Conservation (phyloP, 2,797 vertebrate genomes). For the Poeciliopsis turneri region DNA sequence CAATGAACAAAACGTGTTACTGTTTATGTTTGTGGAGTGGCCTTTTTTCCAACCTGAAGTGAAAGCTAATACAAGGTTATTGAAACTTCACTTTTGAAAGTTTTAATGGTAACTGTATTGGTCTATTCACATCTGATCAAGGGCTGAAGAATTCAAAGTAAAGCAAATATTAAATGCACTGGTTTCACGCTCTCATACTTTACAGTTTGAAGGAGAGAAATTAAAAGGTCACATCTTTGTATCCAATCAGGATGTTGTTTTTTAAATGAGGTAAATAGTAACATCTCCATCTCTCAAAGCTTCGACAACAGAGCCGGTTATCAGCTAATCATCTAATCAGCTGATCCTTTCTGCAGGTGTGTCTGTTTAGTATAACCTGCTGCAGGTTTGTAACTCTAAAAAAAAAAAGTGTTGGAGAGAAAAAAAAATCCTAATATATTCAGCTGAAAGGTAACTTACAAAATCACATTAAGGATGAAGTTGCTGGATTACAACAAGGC, state of each 20-base stretch:
- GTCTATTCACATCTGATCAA: background rate
- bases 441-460: conserved; percentile 31
- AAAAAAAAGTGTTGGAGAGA: conserved; percentile 27
- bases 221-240: background rate
- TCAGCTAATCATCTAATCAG: conserved; percentile 46
- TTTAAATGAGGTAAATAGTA: background rate
- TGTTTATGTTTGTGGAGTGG: background rate
- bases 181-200: background rate
- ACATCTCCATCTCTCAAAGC: conserved; percentile 6
- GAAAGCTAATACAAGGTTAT: background rate
- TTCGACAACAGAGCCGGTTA: background rate
- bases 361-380: conserved; percentile 48
- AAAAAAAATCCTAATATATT: conserved; percentile 28
- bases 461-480: conserved; percentile 1
- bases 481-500: background rate
- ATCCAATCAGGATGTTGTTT: background rate
- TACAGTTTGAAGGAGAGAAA: background rate
- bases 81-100: conserved; percentile 2
- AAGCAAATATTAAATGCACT: background rate
- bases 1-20: background rate
- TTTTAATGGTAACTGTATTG: conserved; percentile 1
- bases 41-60: background rate
- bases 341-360: conserved; percentile 57
- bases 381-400: conserved; percentile 33
- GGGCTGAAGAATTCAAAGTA: background rate